phyloP scores from a whole-genome alignment of 1,140 invertebrate species.

The Diuraphis noxia region DNA sequence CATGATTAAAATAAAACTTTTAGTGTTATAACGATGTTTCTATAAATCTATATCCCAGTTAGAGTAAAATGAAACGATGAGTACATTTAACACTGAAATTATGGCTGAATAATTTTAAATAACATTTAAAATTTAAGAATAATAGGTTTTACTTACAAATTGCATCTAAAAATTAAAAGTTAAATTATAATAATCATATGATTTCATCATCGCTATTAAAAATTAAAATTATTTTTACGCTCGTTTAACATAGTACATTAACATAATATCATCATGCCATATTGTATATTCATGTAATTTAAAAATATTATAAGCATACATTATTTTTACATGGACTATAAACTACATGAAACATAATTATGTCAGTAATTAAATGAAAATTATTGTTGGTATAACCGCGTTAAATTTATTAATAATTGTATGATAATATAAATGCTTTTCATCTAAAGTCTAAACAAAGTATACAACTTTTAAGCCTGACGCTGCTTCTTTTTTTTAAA shows the following conservation, averaged over 20 bases:
- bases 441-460: not conserved
- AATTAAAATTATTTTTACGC: not conserved
- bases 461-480: not conserved
- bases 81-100: not conserved
- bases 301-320: not conserved
- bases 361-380: not conserved
- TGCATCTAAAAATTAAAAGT: not conserved
- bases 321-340: not conserved
- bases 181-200: not conserved
- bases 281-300: not conserved
- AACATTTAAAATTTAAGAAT: not conserved
- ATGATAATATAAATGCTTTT: not conserved
- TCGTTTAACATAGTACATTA: not conserved
- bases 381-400: not conserved
- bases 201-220: not conserved
- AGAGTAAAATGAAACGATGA: not conserved
- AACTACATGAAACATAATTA: slow-evolving; percentile 1
- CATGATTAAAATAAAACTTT: not conserved
- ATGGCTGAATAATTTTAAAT: not conserved
- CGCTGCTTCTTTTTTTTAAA: not conserved
- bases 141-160: not conserved
- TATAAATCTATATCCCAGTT: not conserved
- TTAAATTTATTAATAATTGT: not conserved
- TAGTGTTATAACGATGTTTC: not conserved
- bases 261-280: not conserved